Percentiles rank a stretch among this genome's conserved stretches.
phyloP scores from a whole-genome alignment of 2,888 invertebrate species.

The Malachius bipustulatus region DNA sequence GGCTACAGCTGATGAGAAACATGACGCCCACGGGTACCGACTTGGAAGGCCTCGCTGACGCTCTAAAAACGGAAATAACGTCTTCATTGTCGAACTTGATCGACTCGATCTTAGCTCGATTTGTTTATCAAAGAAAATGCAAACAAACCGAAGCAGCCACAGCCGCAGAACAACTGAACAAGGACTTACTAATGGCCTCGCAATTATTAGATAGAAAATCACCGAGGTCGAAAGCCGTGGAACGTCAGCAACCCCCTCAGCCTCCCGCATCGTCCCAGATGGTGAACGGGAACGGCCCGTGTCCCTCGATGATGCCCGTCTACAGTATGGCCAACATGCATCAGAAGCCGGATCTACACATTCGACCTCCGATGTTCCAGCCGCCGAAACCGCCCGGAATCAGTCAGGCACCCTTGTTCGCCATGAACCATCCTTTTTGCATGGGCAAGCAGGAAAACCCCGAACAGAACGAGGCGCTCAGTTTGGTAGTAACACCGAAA shows the following conservation, averaged over 20 bases:
- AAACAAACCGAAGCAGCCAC: conserved; percentile 71
- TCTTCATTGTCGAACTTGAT: conserved; percentile 72
- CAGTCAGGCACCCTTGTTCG: conserved; percentile 50
- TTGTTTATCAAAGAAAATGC: conserved; percentile 67
- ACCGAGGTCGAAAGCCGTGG: conserved; percentile 63
- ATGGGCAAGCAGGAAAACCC: conserved; percentile 53
- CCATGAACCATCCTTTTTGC: conserved; percentile 45
- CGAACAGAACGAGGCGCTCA: conserved; percentile 88
- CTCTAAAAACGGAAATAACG: conserved; percentile 81
- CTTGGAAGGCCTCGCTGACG: conserved; percentile 79
- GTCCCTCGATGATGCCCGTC: conserved; percentile 43
- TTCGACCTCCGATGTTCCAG: conserved; percentile 70
- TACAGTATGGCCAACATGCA: conserved; percentile 31
- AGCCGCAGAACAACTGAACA: conserved; percentile 74
- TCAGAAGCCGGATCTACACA: conserved; percentile 43
- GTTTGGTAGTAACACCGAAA: conserved; percentile 88
- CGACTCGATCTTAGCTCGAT: conserved; percentile 77
- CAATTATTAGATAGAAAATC: conserved; percentile 75
- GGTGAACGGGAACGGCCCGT: conserved; percentile 35
- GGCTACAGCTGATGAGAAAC: conserved; percentile 63
- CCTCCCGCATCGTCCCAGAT: conserved; percentile 37
- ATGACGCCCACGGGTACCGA: conserved; percentile 65
- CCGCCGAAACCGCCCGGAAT: conserved; percentile 63
- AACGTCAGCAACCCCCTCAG: conserved; percentile 40
- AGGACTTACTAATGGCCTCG: conserved; percentile 70